A percentile compares a stretch with the other conserved stretches of the same genome.
phyloP scores from a whole-genome alignment of 2,888 invertebrate species.

The Chaetogeoica ovagalla region DNA sequence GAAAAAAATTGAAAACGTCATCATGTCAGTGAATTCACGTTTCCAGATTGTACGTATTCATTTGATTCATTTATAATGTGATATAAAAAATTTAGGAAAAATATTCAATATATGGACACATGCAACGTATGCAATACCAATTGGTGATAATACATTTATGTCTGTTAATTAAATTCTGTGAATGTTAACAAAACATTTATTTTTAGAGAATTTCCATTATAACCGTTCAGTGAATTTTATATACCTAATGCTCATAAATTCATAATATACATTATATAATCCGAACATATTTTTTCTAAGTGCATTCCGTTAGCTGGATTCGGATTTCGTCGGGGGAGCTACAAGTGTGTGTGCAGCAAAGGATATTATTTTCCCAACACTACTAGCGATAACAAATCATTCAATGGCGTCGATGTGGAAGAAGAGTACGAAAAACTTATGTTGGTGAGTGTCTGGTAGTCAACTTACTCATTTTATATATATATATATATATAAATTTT shows the following conservation, averaged over 20 bases:
- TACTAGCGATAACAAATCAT: slow-evolving; percentile 69
- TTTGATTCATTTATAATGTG: too few species aligned
- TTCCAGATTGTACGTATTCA: too few species aligned
- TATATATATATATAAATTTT: too few species aligned
- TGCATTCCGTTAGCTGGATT: slow-evolving; percentile 82
- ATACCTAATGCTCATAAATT: too few species aligned
- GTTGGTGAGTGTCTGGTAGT: slow-evolving; percentile 66
- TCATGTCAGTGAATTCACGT: too few species aligned
- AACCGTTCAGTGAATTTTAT: too few species aligned
- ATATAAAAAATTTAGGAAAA: background rate
- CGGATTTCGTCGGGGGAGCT: slow-evolving; percentile 88
- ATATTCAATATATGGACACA: background rate
- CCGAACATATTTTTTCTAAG: slow-evolving; percentile 63
- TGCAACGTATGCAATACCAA: too few species aligned
- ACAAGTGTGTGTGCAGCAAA: slow-evolving; percentile 82
- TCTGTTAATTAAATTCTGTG: background rate
- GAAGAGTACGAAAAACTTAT: slow-evolving; percentile 90
- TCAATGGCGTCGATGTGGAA: slow-evolving; percentile 88
- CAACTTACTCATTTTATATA: background rate
- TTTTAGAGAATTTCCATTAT: background rate
- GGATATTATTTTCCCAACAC: slow-evolving; percentile 75
- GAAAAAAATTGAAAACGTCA: too few species aligned
- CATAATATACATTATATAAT: too few species aligned
- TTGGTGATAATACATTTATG: too few species aligned
- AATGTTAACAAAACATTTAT: background rate